Evolutionary conservation across 2,888 invertebrate species (phyloP).

Genomic region (Pristionchus mayeri): DNA sequence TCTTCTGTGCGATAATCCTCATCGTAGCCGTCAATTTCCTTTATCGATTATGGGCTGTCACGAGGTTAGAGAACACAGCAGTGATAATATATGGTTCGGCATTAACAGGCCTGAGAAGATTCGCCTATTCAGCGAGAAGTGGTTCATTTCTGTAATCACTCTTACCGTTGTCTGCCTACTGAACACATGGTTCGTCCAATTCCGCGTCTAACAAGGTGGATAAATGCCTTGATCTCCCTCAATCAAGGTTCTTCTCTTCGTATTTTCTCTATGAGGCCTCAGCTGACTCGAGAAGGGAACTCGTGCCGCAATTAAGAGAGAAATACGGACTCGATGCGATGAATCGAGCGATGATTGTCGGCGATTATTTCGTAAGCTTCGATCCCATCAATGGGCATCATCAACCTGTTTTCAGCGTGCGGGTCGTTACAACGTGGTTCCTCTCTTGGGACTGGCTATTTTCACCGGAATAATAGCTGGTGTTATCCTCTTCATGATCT

Average conservation of each 20-base stretch:
- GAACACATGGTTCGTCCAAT: background rate
- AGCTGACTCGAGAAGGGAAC: background rate
- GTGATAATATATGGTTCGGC: too few relatives aligned
- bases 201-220: too few relatives aligned
- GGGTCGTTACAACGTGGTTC: background rate
- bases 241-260: background rate
- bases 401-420: background rate
- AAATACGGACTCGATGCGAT: background rate
- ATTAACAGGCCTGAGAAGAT: background rate
- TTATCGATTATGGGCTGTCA: slow-evolving; percentile 3
- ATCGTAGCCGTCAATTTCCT: slow-evolving; percentile 1
- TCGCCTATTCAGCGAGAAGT: background rate
- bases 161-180: background rate
- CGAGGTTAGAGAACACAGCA: background rate
- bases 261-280: background rate
- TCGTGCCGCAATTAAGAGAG: background rate
- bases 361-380: too few relatives aligned
- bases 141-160: background rate
- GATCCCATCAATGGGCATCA: too few relatives aligned
- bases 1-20: background rate
- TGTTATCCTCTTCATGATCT: background rate
- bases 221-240: background rate
- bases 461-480: background rate
- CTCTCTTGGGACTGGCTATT: background rate
- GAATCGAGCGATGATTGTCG: too few relatives aligned